Percentiles rank a stretch among this genome's conserved stretches.
These are phyloP conservation scores for Podiceps cristatus DNA, from an alignment of 2,113 vertebrate species.

Conservation along the genomic window DNA sequence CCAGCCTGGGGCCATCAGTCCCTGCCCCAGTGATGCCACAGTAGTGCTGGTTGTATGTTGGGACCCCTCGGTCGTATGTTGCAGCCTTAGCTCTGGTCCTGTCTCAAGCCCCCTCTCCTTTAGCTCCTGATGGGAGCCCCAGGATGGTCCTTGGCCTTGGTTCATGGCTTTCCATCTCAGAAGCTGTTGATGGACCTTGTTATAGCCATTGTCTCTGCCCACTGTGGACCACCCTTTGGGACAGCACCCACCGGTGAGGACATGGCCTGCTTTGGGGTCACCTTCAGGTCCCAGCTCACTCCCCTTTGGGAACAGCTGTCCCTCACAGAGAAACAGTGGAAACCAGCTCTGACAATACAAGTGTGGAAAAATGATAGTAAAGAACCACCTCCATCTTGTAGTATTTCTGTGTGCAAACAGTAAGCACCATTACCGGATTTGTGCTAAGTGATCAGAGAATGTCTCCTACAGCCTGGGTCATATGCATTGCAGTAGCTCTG, in stretches of 20 bases:
- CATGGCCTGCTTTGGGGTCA: background rate
- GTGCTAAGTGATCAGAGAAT: background rate
- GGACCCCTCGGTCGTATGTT: fast-evolving
- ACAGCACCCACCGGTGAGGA: fast-evolving
- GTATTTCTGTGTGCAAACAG: background rate
- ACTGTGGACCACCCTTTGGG: background rate
- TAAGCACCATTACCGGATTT: background rate
- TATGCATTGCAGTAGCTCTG: background rate
- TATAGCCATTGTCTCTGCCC: background rate
- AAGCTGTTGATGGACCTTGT: background rate
- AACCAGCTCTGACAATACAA: background rate
- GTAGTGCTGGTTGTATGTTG: background rate
- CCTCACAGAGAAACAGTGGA: background rate
- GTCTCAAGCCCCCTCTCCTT: background rate
- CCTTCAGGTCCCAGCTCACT: background rate
- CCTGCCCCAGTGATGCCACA: background rate
- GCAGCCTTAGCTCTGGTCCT: background rate
- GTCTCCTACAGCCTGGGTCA: background rate
- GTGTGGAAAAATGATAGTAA: background rate
- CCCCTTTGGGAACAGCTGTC: background rate
- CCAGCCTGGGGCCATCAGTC: fast-evolving
- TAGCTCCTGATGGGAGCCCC: background rate
- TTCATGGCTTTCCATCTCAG: background rate
- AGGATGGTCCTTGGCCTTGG: background rate
- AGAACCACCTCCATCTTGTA: background rate